Conservation (phyloP, 2,888 invertebrate genomes). For the Alloplasta piceator region DNA sequence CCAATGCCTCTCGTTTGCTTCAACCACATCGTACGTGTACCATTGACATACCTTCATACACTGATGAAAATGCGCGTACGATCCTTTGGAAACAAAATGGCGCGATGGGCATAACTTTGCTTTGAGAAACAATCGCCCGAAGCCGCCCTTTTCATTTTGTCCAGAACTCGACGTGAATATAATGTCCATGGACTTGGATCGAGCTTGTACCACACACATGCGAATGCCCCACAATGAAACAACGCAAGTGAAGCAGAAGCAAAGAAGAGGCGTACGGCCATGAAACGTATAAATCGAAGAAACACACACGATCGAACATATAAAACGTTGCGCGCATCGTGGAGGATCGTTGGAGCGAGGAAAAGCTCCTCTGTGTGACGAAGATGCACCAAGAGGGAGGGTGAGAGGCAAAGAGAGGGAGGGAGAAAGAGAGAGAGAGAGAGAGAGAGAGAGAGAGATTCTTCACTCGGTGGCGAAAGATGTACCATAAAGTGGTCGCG, state of each 20-base stretch:
- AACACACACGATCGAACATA: slow-evolving; percentile 58
- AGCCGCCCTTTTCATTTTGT: not conserved
- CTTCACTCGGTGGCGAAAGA: slow-evolving; percentile 62
- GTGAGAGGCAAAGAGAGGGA: slow-evolving; percentile 18
- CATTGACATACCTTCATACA: slow-evolving; percentile 16
- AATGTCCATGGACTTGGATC: slow-evolving; percentile 75
- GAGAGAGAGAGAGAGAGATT: slow-evolving; percentile 27
- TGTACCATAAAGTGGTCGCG: slow-evolving; percentile 63
- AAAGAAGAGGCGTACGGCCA: slow-evolving; percentile 44
- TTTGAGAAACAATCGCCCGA: not conserved
- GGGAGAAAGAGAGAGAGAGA: slow-evolving; percentile 20
- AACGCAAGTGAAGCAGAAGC: slow-evolving; percentile 25
- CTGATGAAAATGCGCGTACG: not conserved
- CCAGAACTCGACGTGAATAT: slow-evolving; percentile 38
- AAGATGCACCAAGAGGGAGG: not conserved
- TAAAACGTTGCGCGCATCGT: slow-evolving; percentile 47
- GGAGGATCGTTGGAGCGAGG: not conserved
- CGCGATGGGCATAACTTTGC: not conserved
- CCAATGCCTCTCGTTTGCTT: slow-evolving; percentile 45
- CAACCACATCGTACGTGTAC: not conserved
- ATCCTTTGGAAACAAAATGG: no score
- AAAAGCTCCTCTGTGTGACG: not conserved
- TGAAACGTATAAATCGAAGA: slow-evolving; percentile 60
- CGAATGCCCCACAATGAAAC: slow-evolving; percentile 19
- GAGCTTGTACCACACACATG: slow-evolving; percentile 5